phyloP scores from a whole-genome alignment of 1,140 invertebrate species.

The Coelopa frigida region DNA sequence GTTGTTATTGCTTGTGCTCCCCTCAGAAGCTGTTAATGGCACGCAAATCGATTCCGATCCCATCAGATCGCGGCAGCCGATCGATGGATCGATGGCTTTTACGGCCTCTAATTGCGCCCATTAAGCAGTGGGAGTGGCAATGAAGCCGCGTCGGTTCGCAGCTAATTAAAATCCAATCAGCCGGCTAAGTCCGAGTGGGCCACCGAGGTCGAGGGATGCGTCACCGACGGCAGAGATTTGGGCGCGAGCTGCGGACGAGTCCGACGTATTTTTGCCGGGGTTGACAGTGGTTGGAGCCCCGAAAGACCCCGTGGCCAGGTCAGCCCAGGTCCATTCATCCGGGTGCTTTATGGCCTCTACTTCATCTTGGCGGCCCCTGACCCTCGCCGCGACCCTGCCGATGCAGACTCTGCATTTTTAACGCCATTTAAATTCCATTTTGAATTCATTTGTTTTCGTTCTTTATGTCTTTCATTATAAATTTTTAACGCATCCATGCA shows the following conservation, averaged over 20 bases:
- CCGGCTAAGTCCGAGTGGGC: not conserved
- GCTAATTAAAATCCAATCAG: not conserved
- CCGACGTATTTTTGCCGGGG: not conserved
- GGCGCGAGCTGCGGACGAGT: not conserved
- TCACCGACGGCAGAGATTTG: not conserved
- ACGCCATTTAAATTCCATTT: too few relatives aligned
- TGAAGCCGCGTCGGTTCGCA: not conserved
- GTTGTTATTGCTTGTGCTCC: not conserved
- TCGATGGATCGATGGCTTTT: not conserved
- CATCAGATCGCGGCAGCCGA: too few relatives aligned
- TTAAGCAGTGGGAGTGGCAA: not conserved
- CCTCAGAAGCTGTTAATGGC: too few relatives aligned
- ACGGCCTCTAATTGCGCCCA: not conserved
- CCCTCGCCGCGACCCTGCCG: too few relatives aligned
- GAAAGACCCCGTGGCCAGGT: too few relatives aligned
- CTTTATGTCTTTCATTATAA: too few relatives aligned
- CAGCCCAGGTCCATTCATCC: too few relatives aligned
- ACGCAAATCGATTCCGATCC: too few relatives aligned
- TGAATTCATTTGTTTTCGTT: too few relatives aligned
- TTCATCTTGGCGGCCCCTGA: too few relatives aligned
- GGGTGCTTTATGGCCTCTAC: too few relatives aligned
- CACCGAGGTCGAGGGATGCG: not conserved
- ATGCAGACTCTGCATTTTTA: too few relatives aligned
- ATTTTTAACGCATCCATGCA: not conserved
- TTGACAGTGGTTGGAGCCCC: not conserved